Evolutionary conservation across 2,113 vertebrate genomes (phyloP).

Genomic region (Mirounga angustirostris): DNA sequence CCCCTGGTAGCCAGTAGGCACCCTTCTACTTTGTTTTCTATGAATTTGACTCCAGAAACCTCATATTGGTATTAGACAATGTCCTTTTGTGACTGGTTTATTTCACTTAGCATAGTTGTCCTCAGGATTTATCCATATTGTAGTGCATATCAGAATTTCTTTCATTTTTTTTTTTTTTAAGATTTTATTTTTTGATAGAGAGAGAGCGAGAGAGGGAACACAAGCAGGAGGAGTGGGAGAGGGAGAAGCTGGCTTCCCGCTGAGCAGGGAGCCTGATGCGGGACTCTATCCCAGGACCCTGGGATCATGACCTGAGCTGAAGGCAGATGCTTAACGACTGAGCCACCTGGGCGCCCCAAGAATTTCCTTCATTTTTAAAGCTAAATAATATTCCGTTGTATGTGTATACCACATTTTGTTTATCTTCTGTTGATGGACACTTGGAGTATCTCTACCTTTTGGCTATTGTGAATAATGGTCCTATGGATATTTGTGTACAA

Average conservation of each 20-base stretch:
- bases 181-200: no score
- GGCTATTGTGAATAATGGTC: not conserved
- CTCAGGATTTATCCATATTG: not conserved
- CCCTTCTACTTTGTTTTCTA: not conserved
- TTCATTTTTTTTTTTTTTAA: not conserved
- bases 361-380: conserved; percentile 34
- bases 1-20: not conserved
- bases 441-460: not conserved
- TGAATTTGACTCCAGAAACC: not conserved
- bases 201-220: no score
- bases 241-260: no score
- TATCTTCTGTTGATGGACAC: not conserved
- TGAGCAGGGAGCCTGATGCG: no score
- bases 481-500: not conserved
- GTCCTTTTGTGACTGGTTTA: not conserved
- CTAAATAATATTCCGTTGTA: not conserved
- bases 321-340: no score
- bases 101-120: not conserved
- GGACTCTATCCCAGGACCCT: no score
- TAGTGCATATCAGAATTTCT: not conserved
- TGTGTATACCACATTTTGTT: not conserved
- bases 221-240: no score
- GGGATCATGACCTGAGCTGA: no score
- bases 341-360: not conserved
- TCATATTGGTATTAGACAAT: not conserved